phyloP scores from a whole-genome alignment of 2,113 vertebrate genomes.

The Megaceryle torquata region DNA sequence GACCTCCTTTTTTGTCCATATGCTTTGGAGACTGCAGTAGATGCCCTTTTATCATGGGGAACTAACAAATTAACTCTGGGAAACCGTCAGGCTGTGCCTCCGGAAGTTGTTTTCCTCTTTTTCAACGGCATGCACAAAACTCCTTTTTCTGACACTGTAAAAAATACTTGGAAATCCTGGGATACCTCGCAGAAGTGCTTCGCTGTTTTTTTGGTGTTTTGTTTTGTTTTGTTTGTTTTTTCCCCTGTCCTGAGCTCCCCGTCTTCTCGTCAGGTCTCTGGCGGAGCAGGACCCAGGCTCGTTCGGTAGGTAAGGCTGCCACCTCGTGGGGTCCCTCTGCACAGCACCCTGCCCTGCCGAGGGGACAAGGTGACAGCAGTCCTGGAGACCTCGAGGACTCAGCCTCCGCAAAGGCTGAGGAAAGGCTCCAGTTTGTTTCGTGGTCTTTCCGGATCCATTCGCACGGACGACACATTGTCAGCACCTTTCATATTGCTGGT shows the following conservation, averaged over 20 bases:
- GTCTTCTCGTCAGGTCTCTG: neutral
- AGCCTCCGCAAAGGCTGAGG: neutral
- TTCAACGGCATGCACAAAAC: neutral
- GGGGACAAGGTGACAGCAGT: neutral
- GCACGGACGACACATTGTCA: neutral
- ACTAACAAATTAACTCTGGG: neutral
- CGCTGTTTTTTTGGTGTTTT: too few relatives aligned
- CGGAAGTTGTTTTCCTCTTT: neutral
- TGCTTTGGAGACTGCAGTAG: neutral
- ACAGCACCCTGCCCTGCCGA: neutral
- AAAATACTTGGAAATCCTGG: neutral
- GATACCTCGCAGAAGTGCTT: neutral
- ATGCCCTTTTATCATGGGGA: neutral
- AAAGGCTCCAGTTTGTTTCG: fast-evolving
- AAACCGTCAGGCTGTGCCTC: neutral
- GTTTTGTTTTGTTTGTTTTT: too few relatives aligned
- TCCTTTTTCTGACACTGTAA: neutral
- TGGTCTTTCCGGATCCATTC: neutral
- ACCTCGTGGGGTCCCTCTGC: constrained; percentile 37
- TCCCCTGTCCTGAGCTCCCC: fast-evolving
- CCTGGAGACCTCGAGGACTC: neutral
- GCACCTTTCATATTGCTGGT: neutral
- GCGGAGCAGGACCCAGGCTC: neutral
- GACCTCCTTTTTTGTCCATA: neutral
- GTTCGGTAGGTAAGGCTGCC: constrained; percentile 44